phyloP scores from a whole-genome alignment of 2,113 vertebrate genomes.

The Leucopsar rothschildi region DNA sequence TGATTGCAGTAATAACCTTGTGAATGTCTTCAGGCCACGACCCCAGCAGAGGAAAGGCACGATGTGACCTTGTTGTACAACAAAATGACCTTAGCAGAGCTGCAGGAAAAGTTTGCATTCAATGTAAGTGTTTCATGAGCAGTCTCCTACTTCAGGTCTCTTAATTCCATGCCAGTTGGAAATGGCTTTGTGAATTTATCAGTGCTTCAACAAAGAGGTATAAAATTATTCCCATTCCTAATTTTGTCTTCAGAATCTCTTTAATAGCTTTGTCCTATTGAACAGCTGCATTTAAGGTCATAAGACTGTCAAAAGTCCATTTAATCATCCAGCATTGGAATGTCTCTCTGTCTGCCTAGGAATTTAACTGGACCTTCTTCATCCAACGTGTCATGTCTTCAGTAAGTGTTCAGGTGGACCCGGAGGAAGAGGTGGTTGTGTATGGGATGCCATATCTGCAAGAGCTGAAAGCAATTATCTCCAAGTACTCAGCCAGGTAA shows the following conservation, averaged over 20 bases:
- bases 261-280: not conserved
- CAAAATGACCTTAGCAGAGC: conserved; percentile 85
- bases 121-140: conserved; percentile 75
- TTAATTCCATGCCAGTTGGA: not conserved
- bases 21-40: conserved; percentile 81
- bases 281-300: not conserved
- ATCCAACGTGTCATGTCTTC: conserved; percentile 86
- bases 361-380: conserved; percentile 94
- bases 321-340: not conserved
- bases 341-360: conserved; percentile 67
- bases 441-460: conserved; percentile 89
- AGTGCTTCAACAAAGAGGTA: not conserved
- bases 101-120: conserved; percentile 82
- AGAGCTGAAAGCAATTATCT: conserved; percentile 82
- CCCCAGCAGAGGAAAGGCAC: conserved; percentile 88
- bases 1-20: not conserved
- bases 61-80: conserved; percentile 92
- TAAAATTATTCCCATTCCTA: not conserved
- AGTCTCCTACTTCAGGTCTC: not conserved
- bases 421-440: conserved; percentile 88
- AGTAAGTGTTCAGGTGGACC: conserved; percentile 76
- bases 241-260: not conserved
- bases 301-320: not conserved
- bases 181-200: not conserved
- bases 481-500: conserved; percentile 85